Evolutionary conservation across 2,888 invertebrate species (phyloP).

Genomic region (Melieria omissa): DNA sequence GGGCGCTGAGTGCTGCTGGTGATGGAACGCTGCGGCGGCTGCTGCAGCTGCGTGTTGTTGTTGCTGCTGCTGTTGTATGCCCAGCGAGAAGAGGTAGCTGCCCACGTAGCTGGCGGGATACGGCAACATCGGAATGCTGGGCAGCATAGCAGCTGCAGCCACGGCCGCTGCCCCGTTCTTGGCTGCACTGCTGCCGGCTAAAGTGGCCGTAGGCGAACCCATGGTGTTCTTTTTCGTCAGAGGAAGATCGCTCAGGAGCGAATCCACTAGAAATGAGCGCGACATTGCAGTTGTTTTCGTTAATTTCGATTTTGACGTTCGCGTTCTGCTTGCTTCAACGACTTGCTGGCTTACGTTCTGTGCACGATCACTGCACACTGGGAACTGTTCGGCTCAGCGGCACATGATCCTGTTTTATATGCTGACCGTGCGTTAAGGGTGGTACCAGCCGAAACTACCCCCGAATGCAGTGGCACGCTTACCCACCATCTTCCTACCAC

Average conservation of each 20-base stretch:
- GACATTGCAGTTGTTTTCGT: conserved; percentile 71
- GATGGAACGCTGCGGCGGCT: conserved; percentile 48
- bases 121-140: conserved; percentile 69
- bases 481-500: conserved; percentile 48
- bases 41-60: conserved; percentile 62
- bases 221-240: conserved; percentile 62
- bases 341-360: neutral
- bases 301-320: neutral
- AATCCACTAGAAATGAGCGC: conserved; percentile 84
- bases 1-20: conserved; percentile 44
- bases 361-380: conserved; percentile 53
- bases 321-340: neutral
- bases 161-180: conserved; percentile 67
- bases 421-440: conserved; percentile 45
- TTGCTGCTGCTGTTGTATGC: conserved; percentile 71
- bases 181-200: conserved; percentile 44
- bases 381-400: conserved; percentile 51
- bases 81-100: conserved; percentile 74
- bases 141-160: conserved; percentile 62
- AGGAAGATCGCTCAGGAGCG: conserved; percentile 75
- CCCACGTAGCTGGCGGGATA: conserved; percentile 75
- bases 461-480: conserved; percentile 19
- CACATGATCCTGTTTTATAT: conserved; percentile 51
- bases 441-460: conserved; percentile 40
- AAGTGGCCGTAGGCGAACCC: conserved; percentile 52